Base-by-base conservation (phyloP, 2,797 vertebrate species). In the Zalophus californianus region DNA sequence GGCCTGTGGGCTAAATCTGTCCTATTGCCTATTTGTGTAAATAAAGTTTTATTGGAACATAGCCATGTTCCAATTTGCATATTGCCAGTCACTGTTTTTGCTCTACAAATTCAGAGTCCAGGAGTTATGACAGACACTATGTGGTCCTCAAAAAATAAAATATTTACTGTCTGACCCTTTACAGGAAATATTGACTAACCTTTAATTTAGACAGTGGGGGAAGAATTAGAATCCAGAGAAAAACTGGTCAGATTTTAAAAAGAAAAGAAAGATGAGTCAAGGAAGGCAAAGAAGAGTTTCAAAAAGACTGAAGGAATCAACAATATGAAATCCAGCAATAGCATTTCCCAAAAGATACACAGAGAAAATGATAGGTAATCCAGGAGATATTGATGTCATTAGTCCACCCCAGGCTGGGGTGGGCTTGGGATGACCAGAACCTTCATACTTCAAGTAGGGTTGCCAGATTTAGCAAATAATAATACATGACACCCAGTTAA, bases 171-270 rank as follows among this genome's bases (percentile, higher is more conserved):
- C 0, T 54, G 9, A 58, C 1, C 29, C 29, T 94, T 79, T 79
- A 23, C 20, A 52, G 73, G 44, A 89, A 91, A 41, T 20, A 0
- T 9, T 72, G 48, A 62, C 64, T 87, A 66, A 62, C 18, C 5
- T 20, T 27, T 72, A 70, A 58, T 64, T 95, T 94, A 88, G 44
- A 62, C 9, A 87, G 25, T 60, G 7, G 12, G 14, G 25, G 18
- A 86, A 85, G 27, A 92, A 41, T 38, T 86, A 85, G 72, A 94
- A 88, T 82, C 35, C 27, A 68, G 80, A 70, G 62, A 62, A 92
- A 41, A 23, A 52, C 35, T 72, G 12, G 32, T 89, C 25, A 70
- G 27, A 41, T 12, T 27, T 84, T 25, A 44, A 60, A 66, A 21
- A 88, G 83, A 87, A 44, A 72, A 62, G 86, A 27, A n/a, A 87